Percentiles rank a stretch among this genome's conserved stretches.
Evolutionary conservation across 2,113 vertebrate genomes (phyloP).

Genomic region (Saimiri boliviensis): DNA sequence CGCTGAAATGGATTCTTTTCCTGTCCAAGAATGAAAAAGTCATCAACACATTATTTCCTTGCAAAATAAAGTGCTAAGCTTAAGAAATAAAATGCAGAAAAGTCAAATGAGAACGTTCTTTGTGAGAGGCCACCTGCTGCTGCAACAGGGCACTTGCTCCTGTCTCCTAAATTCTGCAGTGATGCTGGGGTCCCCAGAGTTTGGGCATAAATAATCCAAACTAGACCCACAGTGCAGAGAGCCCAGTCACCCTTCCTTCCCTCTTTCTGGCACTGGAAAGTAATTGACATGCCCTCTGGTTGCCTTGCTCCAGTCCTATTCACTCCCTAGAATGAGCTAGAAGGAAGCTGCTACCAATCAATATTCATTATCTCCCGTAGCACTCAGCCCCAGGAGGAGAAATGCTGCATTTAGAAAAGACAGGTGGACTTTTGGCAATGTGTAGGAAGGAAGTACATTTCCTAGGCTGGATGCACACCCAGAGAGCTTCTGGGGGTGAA

Average conservation of each 20-base stretch:
- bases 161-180: not conserved
- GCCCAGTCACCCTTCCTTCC: not conserved
- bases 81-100: not conserved
- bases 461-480: not conserved
- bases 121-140: not conserved
- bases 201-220: not conserved
- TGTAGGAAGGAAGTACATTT: not conserved
- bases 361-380: not conserved
- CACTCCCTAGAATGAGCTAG: not conserved
- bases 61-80: conserved; percentile 7
- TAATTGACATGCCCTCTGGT: not conserved
- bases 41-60: conserved; percentile 38
- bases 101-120: not conserved
- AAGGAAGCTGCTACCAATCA: not conserved
- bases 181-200: not conserved
- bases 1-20: conserved; percentile 45
- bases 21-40: conserved; percentile 29
- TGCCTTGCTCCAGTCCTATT: not conserved
- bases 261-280: not conserved
- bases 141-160: not conserved
- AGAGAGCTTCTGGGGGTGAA: not conserved
- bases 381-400: not conserved
- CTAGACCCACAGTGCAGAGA: not conserved
- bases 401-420: not conserved
- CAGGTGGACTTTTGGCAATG: not conserved